Percentiles rank a stretch among this genome's conserved stretches.
phyloP scores from a whole-genome alignment of 2,113 vertebrate genomes.

The Pedionomus torquatus region DNA sequence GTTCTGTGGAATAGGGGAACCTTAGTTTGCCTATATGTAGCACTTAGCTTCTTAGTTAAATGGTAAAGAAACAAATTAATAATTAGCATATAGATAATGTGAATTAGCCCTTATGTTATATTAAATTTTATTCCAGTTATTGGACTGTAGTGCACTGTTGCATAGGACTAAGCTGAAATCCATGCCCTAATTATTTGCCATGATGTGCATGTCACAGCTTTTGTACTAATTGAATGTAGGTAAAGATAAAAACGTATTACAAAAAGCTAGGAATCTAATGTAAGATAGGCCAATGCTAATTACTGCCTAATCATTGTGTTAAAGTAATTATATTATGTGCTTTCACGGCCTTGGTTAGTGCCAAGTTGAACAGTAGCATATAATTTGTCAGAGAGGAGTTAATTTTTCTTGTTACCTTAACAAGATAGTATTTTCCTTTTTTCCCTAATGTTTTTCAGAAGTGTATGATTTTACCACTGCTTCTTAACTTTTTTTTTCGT shows the following conservation, averaged over 20 bases:
- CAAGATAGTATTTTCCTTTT: background rate
- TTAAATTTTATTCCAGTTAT: background rate
- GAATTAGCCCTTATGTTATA: constrained; percentile 19
- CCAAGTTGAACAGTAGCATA: background rate
- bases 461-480: background rate
- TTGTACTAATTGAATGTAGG: constrained; percentile 47
- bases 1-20: background rate
- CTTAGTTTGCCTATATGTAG: background rate
- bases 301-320: constrained; percentile 68
- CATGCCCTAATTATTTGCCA: constrained; percentile 44
- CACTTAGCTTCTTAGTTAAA: background rate
- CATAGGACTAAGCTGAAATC: constrained; percentile 51
- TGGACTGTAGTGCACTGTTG: background rate
- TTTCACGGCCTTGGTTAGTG: constrained; percentile 42
- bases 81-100: constrained; percentile 46
- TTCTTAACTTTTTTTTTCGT: background rate
- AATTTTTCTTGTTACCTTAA: constrained; percentile 31
- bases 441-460: background rate
- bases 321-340: constrained; percentile 64
- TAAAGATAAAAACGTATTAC: constrained; percentile 61
- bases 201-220: constrained; percentile 40
- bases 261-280: constrained; percentile 54
- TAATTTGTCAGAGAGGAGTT: constrained; percentile 63
- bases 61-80: constrained; percentile 38
- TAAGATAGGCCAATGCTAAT: constrained; percentile 66